Conservation (phyloP, 2,888 invertebrate genomes). For the Scaptomyza tumidula region DNA sequence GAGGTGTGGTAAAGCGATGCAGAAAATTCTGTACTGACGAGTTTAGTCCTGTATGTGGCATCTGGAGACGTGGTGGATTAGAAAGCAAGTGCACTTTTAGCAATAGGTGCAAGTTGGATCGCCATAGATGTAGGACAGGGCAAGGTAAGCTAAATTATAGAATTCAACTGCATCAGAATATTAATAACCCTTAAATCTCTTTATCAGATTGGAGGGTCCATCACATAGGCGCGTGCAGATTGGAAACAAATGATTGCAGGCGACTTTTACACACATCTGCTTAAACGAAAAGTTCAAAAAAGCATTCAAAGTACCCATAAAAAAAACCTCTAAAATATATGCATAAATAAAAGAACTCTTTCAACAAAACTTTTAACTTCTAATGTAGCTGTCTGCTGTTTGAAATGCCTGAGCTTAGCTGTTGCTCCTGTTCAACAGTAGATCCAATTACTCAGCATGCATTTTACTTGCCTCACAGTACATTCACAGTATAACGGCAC, state of each 20-base stretch:
- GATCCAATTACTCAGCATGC: conserved; percentile 39
- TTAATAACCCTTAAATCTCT: too few species aligned
- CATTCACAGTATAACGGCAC: conserved; percentile 2
- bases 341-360: neutral
- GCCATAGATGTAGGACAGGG: conserved; percentile 1
- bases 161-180: neutral
- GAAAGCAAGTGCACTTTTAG: conserved; percentile 32
- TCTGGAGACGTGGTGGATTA: neutral
- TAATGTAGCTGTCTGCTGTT: conserved; percentile 35
- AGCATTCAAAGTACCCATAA: neutral
- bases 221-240: neutral
- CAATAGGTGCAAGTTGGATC: conserved; percentile 27
- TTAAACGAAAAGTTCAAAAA: neutral
- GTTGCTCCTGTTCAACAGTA: conserved; percentile 10
- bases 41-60: conserved; percentile 28
- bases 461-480: neutral
- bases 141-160: conserved; percentile 16
- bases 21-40: neutral
- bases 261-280: neutral
- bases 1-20: neutral
- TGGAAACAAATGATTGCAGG: neutral
- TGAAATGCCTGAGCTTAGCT: conserved; percentile 1
- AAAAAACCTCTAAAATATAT: neutral
- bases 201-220: conserved; percentile 12
- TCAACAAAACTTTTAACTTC: neutral